A percentile compares a stretch with the other conserved stretches of the same genome.
phyloP scores from a whole-genome alignment of 2,113 vertebrate genomes.

The Larimichthys polyactis region DNA sequence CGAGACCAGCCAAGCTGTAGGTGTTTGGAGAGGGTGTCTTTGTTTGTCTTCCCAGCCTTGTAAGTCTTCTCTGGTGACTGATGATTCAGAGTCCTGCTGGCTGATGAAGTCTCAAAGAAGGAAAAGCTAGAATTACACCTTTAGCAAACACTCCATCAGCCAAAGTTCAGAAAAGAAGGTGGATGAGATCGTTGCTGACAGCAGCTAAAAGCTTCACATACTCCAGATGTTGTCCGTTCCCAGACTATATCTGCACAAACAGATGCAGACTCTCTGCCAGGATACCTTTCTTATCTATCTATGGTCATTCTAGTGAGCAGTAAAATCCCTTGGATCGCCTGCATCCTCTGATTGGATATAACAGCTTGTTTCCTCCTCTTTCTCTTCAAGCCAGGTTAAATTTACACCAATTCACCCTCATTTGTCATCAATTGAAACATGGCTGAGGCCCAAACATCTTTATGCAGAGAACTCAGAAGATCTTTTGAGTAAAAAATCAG shows the following conservation, averaged over 20 bases:
- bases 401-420: slow-evolving; percentile 20
- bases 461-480: neutral
- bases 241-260: slow-evolving; percentile 17
- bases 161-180: slow-evolving; percentile 44
- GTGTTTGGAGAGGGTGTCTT: slow-evolving; percentile 74
- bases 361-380: slow-evolving; percentile 22
- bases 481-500: neutral
- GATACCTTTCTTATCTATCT: slow-evolving; percentile 35
- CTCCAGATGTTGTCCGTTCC: neutral
- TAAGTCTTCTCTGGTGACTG: slow-evolving; percentile 75
- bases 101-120: slow-evolving; percentile 62
- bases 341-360: slow-evolving; percentile 46
- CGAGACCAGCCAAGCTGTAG: slow-evolving; percentile 40
- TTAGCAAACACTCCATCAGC: slow-evolving; percentile 76
- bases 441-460: neutral
- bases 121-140: slow-evolving; percentile 75
- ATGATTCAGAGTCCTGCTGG: slow-evolving; percentile 69
- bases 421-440: slow-evolving; percentile 31
- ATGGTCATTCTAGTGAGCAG: slow-evolving; percentile 5
- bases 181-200: slow-evolving; percentile 30
- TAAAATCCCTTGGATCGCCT: slow-evolving; percentile 29
- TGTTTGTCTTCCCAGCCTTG: slow-evolving; percentile 79
- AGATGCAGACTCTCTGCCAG: slow-evolving; percentile 10
- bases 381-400: slow-evolving; percentile 32
- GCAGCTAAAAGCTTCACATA: slow-evolving; percentile 32